Conservation (phyloP, 2,888 invertebrate genomes). For the Napeogenes sylphis region DNA sequence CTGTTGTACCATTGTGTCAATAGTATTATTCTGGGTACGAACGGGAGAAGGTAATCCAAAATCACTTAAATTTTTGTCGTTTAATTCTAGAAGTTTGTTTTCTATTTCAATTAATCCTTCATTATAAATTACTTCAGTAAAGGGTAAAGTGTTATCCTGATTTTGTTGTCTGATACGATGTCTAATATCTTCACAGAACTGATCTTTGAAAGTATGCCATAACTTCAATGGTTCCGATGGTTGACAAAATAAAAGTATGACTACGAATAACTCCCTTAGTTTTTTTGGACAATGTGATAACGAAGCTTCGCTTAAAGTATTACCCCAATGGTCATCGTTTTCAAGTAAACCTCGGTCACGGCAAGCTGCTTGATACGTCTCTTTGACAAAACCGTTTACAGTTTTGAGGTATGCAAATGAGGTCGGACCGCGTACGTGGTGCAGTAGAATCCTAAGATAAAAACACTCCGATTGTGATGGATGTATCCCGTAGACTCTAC, state of each 20-base stretch:
- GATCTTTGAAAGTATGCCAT: constrained; percentile 15
- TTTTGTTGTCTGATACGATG: constrained; percentile 26
- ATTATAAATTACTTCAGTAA: constrained; percentile 2
- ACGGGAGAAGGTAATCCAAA: constrained; percentile 31
- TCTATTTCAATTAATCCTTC: constrained; percentile 24
- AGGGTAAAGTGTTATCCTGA: constrained; percentile 12
- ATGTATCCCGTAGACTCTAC: constrained; percentile 38
- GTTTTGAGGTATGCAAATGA: constrained; percentile 34
- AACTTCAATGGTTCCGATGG: constrained; percentile 23
- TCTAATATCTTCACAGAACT: constrained; percentile 19
- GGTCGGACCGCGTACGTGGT: constrained; percentile 9
- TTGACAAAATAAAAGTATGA: constrained; percentile 31
- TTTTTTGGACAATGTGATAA: constrained; percentile 23
- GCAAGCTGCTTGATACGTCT: constrained; percentile 30
- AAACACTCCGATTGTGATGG: constrained; percentile 32
- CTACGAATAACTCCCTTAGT: constrained; percentile 33
- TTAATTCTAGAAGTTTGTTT: constrained; percentile 29
- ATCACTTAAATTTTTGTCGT: constrained; percentile 30
- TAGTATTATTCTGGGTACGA: constrained; percentile 26
- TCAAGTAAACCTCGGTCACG: constrained; percentile 26
- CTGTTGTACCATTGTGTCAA: constrained; percentile 21
- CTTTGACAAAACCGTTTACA: constrained; percentile 32
- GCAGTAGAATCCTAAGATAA: constrained; percentile 35
- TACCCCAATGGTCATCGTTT: constrained; percentile 11
- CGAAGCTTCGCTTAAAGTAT: constrained; percentile 26